Conservation (phyloP, 2,888 invertebrate species). For the Dioctria rufipes region DNA sequence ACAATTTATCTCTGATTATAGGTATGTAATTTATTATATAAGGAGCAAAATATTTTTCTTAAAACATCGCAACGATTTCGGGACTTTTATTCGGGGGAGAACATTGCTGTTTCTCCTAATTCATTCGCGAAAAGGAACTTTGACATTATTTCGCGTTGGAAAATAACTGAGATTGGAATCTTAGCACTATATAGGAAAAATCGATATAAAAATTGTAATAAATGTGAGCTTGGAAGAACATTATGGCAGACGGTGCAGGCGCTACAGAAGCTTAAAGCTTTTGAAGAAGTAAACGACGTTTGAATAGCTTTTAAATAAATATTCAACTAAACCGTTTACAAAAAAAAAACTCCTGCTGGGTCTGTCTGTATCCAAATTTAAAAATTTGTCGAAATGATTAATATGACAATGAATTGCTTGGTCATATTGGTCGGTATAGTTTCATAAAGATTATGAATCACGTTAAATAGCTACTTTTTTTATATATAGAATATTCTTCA, state of each 20-base stretch:
- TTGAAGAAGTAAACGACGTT: not conserved
- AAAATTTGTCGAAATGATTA: too few relatives aligned
- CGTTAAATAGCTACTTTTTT: too few relatives aligned
- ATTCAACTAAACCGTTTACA: too few relatives aligned
- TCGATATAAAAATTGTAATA: slow-evolving; percentile 32
- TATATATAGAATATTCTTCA: too few relatives aligned
- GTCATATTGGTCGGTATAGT: too few relatives aligned
- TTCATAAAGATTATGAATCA: too few relatives aligned
- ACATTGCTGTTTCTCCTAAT: not conserved
- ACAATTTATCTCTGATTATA: not conserved
- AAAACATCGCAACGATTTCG: not conserved
- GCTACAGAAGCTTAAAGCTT: slow-evolving; percentile 8
- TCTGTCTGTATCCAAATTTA: too few relatives aligned
- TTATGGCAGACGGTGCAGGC: not conserved
- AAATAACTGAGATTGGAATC: slow-evolving; percentile 1
- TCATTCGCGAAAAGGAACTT: not conserved
- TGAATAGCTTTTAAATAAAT: too few relatives aligned
- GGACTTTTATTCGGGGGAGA: not conserved
- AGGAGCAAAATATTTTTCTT: not conserved
- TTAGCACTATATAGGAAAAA: slow-evolving; percentile 21
- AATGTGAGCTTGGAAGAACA: slow-evolving; percentile 8
- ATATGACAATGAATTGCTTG: too few relatives aligned
- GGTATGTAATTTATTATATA: not conserved
- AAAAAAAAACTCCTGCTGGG: too few relatives aligned
- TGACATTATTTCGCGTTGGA: slow-evolving; percentile 14